Evolutionary conservation across 1,140 invertebrate genomes (phyloP).

Genomic region (Bicyclus anynana): DNA sequence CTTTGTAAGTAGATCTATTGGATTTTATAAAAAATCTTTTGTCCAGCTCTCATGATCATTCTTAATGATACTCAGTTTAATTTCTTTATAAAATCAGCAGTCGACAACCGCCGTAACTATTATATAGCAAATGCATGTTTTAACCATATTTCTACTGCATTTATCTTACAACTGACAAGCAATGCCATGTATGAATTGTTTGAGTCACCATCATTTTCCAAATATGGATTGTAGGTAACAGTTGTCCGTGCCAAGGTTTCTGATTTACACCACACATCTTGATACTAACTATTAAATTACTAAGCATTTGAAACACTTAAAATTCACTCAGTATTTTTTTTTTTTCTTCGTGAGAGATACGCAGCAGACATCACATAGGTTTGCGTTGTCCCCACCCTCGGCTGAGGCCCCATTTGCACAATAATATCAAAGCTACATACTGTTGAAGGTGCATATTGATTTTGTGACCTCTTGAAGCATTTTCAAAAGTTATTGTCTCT

Average conservation of each 20-base stretch:
- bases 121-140: too few relatives aligned
- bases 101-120: too few relatives aligned
- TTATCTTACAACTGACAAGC: too few relatives aligned
- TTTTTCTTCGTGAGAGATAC: neutral
- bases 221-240: neutral
- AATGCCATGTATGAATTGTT: neutral
- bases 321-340: neutral
- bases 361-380: constrained; percentile 60
- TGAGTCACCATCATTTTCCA: neutral
- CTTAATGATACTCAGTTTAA: too few relatives aligned
- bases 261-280: too few relatives aligned
- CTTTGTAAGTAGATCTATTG: too few relatives aligned
- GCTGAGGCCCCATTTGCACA: constrained; percentile 72
- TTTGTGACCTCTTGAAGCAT: constrained; percentile 39
- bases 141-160: neutral
- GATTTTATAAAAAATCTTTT: too few relatives aligned
- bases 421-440: constrained; percentile 37
- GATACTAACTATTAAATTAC: neutral
- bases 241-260: constrained; percentile 2
- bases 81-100: too few relatives aligned
- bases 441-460: constrained; percentile 36
- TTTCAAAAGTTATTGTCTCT: constrained; percentile 52
- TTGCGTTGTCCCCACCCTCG: constrained; percentile 57
- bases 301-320: neutral
- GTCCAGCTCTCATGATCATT: too few relatives aligned